Conservation (phyloP, 2,113 vertebrate species). For the Nibea albiflora region DNA sequence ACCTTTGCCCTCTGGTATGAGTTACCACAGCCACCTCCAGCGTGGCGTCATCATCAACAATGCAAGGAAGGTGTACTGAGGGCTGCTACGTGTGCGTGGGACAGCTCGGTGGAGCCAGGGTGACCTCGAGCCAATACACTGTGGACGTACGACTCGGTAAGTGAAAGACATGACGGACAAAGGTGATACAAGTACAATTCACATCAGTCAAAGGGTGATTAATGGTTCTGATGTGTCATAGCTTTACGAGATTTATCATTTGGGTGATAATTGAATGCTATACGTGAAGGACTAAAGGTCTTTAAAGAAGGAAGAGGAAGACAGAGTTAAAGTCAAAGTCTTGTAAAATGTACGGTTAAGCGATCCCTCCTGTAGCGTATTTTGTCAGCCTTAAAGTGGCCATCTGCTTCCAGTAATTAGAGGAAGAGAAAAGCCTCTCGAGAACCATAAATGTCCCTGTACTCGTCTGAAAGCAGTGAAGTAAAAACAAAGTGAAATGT, state of each 20-base stretch:
- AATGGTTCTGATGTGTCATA: not conserved
- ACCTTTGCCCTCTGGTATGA: conserved; percentile 69
- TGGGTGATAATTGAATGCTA: conserved; percentile 5
- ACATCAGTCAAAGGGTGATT: not conserved
- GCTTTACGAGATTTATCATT: conserved; percentile 6
- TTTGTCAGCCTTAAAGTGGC: not conserved
- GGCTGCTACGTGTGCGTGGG: conserved; percentile 81
- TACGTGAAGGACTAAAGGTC: not conserved
- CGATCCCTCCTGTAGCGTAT: not conserved
- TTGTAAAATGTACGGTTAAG: not conserved
- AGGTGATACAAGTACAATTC: not conserved
- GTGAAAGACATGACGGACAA: conserved; percentile 20
- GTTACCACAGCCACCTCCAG: conserved; percentile 70
- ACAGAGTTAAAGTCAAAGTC: not conserved
- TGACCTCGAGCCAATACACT: conserved; percentile 76
- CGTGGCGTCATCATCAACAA: conserved; percentile 76
- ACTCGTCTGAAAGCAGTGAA: not conserved
- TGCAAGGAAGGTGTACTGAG: conserved; percentile 72
- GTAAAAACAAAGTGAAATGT: not conserved
- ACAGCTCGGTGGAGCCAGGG: conserved; percentile 58
- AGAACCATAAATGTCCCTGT: not conserved
- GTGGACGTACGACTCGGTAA: conserved; percentile 81
- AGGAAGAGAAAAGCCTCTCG: not conserved
- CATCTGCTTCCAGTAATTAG: not conserved
- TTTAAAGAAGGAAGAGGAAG: not conserved